These are phyloP conservation scores for Lepidothrix coronata DNA, from an alignment of 2,113 vertebrate genomes.

Conservation along the genomic window DNA sequence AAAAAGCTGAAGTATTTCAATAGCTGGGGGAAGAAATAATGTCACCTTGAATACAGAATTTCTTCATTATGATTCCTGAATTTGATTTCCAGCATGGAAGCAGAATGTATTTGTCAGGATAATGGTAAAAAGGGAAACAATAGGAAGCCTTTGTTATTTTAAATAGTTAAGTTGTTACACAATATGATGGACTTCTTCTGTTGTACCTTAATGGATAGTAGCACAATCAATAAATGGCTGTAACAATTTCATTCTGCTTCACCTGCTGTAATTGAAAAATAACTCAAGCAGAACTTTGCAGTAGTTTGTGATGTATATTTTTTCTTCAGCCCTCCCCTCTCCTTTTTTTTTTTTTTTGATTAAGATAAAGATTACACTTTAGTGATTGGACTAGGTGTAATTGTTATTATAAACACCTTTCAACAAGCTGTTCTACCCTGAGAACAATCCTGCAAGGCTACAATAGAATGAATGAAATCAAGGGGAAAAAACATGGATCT, in stretches of 20 bases:
- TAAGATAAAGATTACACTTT: slow-evolving; percentile 74
- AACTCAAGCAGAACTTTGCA: slow-evolving; percentile 87
- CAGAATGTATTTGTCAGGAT: slow-evolving; percentile 50
- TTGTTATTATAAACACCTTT: slow-evolving; percentile 66
- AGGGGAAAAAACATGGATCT: slow-evolving; percentile 27
- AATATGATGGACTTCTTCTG: slow-evolving; percentile 85
- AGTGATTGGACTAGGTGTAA: slow-evolving; percentile 58
- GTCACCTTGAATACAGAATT: slow-evolving; percentile 44
- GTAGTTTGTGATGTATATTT: slow-evolving; percentile 67
- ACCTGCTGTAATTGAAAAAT: slow-evolving; percentile 91
- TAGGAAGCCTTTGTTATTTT: slow-evolving; percentile 83
- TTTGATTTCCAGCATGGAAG: slow-evolving; percentile 54
- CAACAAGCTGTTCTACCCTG: slow-evolving; percentile 40
- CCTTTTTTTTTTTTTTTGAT: slow-evolving; percentile 64
- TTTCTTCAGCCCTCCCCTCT: background rate
- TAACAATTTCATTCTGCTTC: slow-evolving; percentile 89
- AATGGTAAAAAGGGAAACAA: slow-evolving; percentile 74
- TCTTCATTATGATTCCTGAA: slow-evolving; percentile 64
- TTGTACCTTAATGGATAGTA: slow-evolving; percentile 86
- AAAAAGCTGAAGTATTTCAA: slow-evolving; percentile 59
- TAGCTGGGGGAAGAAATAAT: slow-evolving; percentile 58
- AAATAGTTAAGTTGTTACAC: slow-evolving; percentile 85
- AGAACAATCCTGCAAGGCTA: slow-evolving; percentile 41
- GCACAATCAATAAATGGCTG: slow-evolving; percentile 89
- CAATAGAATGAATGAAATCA: slow-evolving; percentile 37